These are phyloP conservation scores for Hippocampus guttulatus DNA, from an alignment of 2,113 vertebrate species.

Conservation along the genomic window DNA sequence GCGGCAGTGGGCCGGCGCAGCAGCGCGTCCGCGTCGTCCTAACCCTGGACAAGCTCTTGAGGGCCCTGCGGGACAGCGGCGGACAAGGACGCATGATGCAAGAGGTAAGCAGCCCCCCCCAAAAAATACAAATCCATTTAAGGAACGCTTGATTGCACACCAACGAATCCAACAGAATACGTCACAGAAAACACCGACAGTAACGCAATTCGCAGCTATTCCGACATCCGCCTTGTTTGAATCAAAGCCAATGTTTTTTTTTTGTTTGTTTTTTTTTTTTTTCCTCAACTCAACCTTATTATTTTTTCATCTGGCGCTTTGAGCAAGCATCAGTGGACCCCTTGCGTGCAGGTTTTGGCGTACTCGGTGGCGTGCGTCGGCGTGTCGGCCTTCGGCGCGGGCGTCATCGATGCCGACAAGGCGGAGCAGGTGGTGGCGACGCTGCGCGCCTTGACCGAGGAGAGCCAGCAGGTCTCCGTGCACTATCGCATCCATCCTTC, in stretches of 20 bases:
- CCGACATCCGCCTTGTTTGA: too few species aligned
- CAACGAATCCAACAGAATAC: too few species aligned
- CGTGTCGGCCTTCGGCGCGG: constrained; percentile 81
- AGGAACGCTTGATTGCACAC: too few species aligned
- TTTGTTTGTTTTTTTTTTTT: too few species aligned
- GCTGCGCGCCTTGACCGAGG: constrained; percentile 78
- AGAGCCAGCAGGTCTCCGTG: constrained; percentile 83
- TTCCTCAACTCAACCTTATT: too few species aligned
- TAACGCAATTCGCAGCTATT: too few species aligned
- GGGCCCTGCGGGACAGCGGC: constrained; percentile 72
- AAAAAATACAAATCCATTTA: too few species aligned
- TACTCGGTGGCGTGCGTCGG: constrained; percentile 84
- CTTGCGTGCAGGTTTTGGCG: constrained; percentile 77
- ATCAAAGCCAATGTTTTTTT: too few species aligned
- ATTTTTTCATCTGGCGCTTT: too few species aligned
- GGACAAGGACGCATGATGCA: constrained; percentile 80
- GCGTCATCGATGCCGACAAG: constrained; percentile 77
- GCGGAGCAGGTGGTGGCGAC: constrained; percentile 83
- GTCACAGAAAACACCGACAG: too few species aligned
- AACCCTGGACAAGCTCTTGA: constrained; percentile 73
- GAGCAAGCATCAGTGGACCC: too few species aligned
- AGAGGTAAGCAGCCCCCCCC: constrained; percentile 89
- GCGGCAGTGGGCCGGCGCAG: constrained; percentile 75
- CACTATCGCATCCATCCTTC: too few species aligned
- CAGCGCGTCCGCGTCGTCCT: constrained; percentile 59